Conservation (phyloP, 2,888 invertebrate genomes). For the Leptopilina drosophilae region DNA sequence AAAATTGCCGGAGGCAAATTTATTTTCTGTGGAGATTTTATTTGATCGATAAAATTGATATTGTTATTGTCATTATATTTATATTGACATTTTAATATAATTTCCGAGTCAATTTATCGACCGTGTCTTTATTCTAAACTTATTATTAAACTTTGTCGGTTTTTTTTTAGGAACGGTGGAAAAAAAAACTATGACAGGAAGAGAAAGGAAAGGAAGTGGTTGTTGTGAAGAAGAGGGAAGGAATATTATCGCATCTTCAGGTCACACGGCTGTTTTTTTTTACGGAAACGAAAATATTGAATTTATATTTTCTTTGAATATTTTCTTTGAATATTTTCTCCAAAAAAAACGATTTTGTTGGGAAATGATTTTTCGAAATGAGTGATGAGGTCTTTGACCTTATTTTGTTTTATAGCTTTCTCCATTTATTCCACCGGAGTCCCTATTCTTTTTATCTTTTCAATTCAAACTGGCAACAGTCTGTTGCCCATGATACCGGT, state of each 20-base stretch:
- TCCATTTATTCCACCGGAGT: constrained; percentile 7
- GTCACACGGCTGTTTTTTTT: neutral
- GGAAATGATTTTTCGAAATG: neutral
- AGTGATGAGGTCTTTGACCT: neutral
- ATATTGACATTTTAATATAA: no score
- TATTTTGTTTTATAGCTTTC: constrained; percentile 23
- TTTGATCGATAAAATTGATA: no score
- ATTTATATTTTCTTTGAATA: neutral
- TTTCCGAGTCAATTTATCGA: no score
- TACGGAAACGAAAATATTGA: neutral
- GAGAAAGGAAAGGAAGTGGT: constrained; percentile 34
- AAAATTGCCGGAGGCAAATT: no score
- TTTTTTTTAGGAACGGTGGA: neutral
- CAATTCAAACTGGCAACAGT: constrained; percentile 16
- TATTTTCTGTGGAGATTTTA: no score
- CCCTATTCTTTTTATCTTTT: constrained; percentile 19
- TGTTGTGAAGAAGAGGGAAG: neutral
- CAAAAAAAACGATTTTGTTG: no score
- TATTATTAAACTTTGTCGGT: neutral
- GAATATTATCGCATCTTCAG: constrained; percentile 27
- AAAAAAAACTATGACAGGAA: constrained; percentile 22
- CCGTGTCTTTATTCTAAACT: neutral
- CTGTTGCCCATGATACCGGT: constrained; percentile 19
- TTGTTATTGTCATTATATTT: no score
- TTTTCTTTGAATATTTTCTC: no score